Conservation (phyloP, 1,140 invertebrate species). For the Drosophila melanogaster region Release_6_plus_ISO1_MT NT_033777.3:14293501-14294000, state of each 20-base stretch:
- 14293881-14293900: background rate
- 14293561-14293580: too few species aligned
- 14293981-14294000: background rate
- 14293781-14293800: background rate
- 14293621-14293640: too few species aligned
- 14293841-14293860: background rate
- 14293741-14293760: background rate
- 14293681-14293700: background rate
- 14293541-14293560: too few species aligned
- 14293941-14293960: conserved; percentile 31
- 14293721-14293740: conserved; percentile 28
- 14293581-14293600: too few species aligned
- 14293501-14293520: too few species aligned
- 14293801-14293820: background rate
- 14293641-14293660: too few species aligned
- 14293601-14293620: too few species aligned
- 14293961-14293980: background rate
- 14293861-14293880: conserved; percentile 1
- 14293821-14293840: too few species aligned
- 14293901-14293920: background rate
- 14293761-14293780: background rate
- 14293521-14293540: too few species aligned
- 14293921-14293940: conserved; percentile 20
- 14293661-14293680: too few species aligned
- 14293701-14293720: background rate